These are phyloP conservation scores for Adineta ricciae DNA, from an alignment of 2,888 invertebrate genomes.

Conservation along the genomic window DNA sequence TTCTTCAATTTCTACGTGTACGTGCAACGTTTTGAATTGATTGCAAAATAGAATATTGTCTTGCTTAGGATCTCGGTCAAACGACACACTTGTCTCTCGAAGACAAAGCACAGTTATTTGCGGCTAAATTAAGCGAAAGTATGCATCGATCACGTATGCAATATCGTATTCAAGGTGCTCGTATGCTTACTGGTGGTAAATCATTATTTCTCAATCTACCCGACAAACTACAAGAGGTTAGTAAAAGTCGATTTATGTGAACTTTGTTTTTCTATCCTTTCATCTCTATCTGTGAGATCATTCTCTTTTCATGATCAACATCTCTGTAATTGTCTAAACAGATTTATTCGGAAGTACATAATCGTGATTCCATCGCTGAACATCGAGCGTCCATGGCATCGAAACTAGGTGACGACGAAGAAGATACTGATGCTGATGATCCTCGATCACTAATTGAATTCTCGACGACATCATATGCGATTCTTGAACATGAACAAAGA, in stretches of 20 bases:
- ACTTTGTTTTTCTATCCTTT: neutral
- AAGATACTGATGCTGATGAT: neutral
- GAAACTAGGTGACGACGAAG: no score
- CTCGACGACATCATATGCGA: constrained; percentile 54
- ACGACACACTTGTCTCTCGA: constrained; percentile 51
- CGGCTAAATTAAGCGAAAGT: constrained; percentile 53
- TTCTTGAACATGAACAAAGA: constrained; percentile 53
- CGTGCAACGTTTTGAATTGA: neutral
- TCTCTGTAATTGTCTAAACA: neutral
- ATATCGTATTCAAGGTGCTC: constrained; percentile 56
- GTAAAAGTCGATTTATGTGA: neutral
- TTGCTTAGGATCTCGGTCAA: neutral
- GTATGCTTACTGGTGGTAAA: constrained; percentile 51
- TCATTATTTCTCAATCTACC: constrained; percentile 35
- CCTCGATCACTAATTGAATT: constrained; percentile 52
- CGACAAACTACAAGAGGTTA: neutral
- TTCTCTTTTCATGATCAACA: no score
- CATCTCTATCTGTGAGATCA: no score
- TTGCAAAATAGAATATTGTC: neutral
- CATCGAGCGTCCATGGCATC: neutral
- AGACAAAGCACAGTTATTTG: constrained; percentile 55
- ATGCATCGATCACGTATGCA: constrained; percentile 55
- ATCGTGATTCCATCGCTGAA: neutral
- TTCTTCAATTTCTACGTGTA: neutral
- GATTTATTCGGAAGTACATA: neutral